phyloP scores from a whole-genome alignment of 2,888 invertebrate genomes.

The Ochropacha duplaris region DNA sequence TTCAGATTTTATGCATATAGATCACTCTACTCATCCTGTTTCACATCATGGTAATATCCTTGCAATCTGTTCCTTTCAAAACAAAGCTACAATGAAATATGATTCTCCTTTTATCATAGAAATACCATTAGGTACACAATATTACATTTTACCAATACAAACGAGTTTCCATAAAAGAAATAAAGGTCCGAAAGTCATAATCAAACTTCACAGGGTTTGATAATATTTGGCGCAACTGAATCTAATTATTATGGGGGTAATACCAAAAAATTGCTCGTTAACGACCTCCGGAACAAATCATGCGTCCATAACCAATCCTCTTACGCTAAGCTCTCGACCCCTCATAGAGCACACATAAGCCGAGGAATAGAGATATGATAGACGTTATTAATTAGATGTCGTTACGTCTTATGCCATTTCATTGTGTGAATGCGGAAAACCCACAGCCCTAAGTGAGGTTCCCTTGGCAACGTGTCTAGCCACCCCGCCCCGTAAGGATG shows the following conservation, averaged over 20 bases:
- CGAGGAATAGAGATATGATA: constrained; percentile 80
- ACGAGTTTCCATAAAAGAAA: neutral
- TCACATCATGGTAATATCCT: too few relatives aligned
- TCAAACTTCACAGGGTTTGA: neutral
- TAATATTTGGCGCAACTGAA: constrained; percentile 8
- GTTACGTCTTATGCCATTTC: constrained; percentile 78
- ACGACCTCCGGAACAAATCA: constrained; percentile 72
- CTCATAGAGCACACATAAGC: constrained; percentile 53
- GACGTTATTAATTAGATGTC: constrained; percentile 82
- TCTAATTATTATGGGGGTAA: constrained; percentile 44
- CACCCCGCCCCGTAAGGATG: constrained; percentile 23
- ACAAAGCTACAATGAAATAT: too few relatives aligned
- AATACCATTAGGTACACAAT: too few relatives aligned
- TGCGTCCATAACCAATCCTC: constrained; percentile 75
- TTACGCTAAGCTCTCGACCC: constrained; percentile 67
- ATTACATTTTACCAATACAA: too few relatives aligned
- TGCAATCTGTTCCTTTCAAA: too few relatives aligned
- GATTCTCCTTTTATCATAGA: too few relatives aligned
- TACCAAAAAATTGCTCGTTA: constrained; percentile 62
- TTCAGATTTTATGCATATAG: too few relatives aligned
- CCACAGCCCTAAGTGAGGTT: constrained; percentile 53
- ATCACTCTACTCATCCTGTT: too few relatives aligned
- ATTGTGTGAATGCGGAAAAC: constrained; percentile 70
- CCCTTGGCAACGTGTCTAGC: constrained; percentile 39
- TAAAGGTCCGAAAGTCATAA: neutral